Evolutionary conservation across 2,888 invertebrate genomes (phyloP), one percentile per base, ranked within the genome.

Genomic region (Temnothorax rugatulus): DNA sequence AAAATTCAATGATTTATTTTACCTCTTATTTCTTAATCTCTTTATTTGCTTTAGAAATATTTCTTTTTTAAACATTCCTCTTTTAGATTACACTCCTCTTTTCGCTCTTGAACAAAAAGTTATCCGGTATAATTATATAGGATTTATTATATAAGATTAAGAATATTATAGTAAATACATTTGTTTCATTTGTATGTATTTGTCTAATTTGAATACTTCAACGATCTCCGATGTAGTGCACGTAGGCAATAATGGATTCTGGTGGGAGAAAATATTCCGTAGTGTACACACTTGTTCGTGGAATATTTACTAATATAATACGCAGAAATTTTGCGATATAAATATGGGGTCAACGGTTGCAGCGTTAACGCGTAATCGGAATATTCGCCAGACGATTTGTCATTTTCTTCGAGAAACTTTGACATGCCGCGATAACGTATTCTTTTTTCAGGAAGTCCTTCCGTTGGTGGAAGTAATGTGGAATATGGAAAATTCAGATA

Each of bases 291-390:
- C 21, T 63, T 75, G 5, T 1, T 63, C 21, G 7, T 21, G 21
- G 15, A 63, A 63, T 75, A 38, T 38, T 61, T 74, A 59, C n/a
- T 38, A 38, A 76, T 18, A 38, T 18, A 13, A 59, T 63, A 47
- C 11, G 29, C 29, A 44, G 41, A 75, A 34, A 21, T 63, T 50
- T 75, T 50, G 21, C 13, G 63, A 75, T 75, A 59, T 59, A 61
- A 8, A 8, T 61, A 15, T 75, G 4, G 15, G 61, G 63, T 50
- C 75, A 76, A 76, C 5, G 52, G 4, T 66, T 77, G 41, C 18
- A 25, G 9, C n/a, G 9, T 59, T 61, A 21, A 75, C 4, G 34
- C 44, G 34, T 61, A 47, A 75, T 75, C 34, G 18, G 57, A 63
- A 13, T 3, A 4, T 71, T 21, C 15, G 11, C 34, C 38, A 47